phyloP scores from a whole-genome alignment of 2,797 vertebrate species.

The Gymnodraco acuticeps region DNA sequence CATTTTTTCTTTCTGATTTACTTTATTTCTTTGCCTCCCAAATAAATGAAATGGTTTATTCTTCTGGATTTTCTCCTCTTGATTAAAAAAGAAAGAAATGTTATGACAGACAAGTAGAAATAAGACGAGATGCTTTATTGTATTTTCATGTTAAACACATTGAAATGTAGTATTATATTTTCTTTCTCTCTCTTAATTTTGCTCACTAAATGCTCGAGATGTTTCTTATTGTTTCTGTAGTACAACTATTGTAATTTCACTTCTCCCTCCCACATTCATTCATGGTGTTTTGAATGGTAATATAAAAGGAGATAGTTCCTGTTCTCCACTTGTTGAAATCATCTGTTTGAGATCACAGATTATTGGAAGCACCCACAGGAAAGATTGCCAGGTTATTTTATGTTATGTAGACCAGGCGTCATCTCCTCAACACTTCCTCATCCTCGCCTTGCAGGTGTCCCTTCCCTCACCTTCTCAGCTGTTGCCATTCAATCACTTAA shows the following conservation, averaged over 20 bases:
- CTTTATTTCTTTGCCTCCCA: neutral
- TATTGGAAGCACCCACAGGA: conserved; percentile 5
- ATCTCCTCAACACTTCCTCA: conserved; percentile 48
- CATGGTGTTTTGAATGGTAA: conserved; percentile 33
- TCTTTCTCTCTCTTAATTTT: conserved; percentile 13
- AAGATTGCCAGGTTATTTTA: conserved; percentile 35
- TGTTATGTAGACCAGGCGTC: conserved; percentile 27
- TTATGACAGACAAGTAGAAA: neutral
- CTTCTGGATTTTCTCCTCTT: neutral
- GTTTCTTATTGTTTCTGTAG: neutral
- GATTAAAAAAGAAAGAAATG: neutral
- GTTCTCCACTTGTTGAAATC: conserved; percentile 17
- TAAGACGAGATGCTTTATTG: too few species aligned
- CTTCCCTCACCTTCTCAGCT: conserved; percentile 78
- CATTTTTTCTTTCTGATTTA: neutral
- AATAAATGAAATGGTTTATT: neutral
- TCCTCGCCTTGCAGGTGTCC: conserved; percentile 70
- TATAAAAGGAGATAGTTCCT: conserved; percentile 27
- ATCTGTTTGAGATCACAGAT: conserved; percentile 38
- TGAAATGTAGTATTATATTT: too few species aligned
- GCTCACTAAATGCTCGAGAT: conserved; percentile 20
- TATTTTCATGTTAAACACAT: too few species aligned
- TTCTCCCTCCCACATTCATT: conserved; percentile 6
- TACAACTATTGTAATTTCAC: conserved; percentile 20
- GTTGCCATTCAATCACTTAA: conserved; percentile 74